Percentiles rank a stretch among this genome's conserved stretches.
phyloP scores from a whole-genome alignment of 2,113 vertebrate genomes.

The Excalfactoria chinensis region DNA sequence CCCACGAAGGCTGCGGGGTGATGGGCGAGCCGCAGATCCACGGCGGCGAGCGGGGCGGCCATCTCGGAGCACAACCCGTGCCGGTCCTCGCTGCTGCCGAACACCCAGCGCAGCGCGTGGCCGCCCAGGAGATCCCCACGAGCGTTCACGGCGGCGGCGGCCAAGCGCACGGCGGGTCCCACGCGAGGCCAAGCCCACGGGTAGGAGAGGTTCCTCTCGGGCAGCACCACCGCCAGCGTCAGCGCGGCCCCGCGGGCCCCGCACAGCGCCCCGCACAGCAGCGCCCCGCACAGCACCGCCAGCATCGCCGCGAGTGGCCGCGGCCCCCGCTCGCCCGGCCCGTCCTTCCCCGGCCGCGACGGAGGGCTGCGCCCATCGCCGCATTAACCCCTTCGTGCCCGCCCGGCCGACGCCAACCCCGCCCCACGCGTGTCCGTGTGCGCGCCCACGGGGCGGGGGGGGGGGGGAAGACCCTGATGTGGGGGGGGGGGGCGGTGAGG shows the following conservation, averaged over 20 bases:
- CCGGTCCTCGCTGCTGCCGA: conserved; percentile 86
- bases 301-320: background rate
- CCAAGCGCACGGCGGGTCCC: conserved; percentile 85
- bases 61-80: conserved; percentile 87
- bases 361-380: background rate
- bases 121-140: conserved; percentile 76
- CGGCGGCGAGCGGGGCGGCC: conserved; percentile 86
- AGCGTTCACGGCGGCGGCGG: conserved; percentile 74
- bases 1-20: conserved; percentile 88
- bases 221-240: conserved; percentile 89
- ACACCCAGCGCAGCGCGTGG: conserved; percentile 76
- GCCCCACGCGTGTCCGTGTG: background rate
- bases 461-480: too few species aligned
- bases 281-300: background rate
- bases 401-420: background rate
- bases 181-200: conserved; percentile 95
- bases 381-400: background rate
- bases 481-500: too few species aligned
- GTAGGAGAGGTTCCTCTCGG: conserved; percentile 86
- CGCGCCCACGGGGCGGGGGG: too few species aligned
- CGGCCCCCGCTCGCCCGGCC: background rate
- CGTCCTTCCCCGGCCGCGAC: background rate
- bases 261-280: conserved; percentile 15
- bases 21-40: conserved; percentile 85
- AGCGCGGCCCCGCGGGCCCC: conserved; percentile 19